These are phyloP conservation scores for Halocynthia aurantium DNA, from an alignment of 23 tunicate species.

Conservation along the genomic window DNA sequence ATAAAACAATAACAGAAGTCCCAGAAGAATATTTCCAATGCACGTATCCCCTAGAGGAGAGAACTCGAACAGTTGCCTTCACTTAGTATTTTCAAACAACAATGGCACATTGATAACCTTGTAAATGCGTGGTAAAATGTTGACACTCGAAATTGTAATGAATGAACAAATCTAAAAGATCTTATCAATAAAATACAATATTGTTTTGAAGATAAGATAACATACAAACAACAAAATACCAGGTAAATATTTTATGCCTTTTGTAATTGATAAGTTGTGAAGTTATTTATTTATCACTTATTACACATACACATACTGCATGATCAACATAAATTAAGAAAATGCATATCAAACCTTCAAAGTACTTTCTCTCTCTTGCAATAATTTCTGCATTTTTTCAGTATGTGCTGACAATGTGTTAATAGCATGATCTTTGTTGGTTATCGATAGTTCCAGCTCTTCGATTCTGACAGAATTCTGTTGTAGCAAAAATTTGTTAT, in stretches of 20 bases:
- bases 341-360: background rate
- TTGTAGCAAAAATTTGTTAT: background rate
- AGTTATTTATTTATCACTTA: background rate
- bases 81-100: background rate
- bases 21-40: no score
- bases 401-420: conserved; percentile 2
- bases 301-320: background rate
- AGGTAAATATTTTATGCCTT: no score
- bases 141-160: background rate
- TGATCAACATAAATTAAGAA: background rate
- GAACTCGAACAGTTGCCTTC: background rate
- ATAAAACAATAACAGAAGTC: no score
- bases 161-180: no score
- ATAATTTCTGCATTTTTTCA: conserved; percentile 1
- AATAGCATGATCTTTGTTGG: conserved; percentile 14
- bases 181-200: background rate
- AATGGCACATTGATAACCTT: no score
- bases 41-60: no score
- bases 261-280: background rate
- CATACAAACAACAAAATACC: background rate
- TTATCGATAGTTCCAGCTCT: conserved; percentile 11
- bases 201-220: background rate
- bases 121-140: no score
- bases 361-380: background rate
- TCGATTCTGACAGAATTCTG: conserved; percentile 13